Conservation (phyloP, 2,113 vertebrate species). For the Manacus vitellinus region DNA sequence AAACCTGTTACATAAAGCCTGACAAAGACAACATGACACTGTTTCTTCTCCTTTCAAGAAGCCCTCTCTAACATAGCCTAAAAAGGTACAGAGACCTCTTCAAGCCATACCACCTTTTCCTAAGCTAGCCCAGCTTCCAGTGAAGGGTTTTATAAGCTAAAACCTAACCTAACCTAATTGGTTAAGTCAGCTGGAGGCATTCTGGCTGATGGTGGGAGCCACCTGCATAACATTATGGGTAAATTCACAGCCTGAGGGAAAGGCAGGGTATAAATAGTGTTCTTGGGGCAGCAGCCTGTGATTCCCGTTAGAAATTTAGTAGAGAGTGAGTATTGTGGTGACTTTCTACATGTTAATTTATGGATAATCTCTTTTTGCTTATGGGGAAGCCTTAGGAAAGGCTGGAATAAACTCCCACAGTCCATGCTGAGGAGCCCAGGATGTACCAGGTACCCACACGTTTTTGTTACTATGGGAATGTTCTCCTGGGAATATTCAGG, state of each 20-base stretch:
- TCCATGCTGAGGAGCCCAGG: rapidly evolving
- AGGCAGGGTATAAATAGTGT: neutral
- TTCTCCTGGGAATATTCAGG: neutral
- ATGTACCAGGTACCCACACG: neutral
- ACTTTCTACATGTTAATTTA: rapidly evolving
- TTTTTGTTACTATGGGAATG: neutral
- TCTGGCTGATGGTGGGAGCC: neutral
- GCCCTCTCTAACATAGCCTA: rapidly evolving
- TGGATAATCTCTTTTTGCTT: rapidly evolving
- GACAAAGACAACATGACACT: rapidly evolving
- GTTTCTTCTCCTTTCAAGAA: rapidly evolving
- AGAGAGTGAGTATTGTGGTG: rapidly evolving
- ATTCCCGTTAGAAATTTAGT: rapidly evolving
- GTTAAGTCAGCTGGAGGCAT: neutral
- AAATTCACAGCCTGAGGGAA: neutral
- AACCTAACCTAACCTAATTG: neutral
- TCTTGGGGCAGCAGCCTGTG: rapidly evolving
- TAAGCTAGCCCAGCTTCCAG: rapidly evolving
- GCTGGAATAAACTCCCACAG: rapidly evolving
- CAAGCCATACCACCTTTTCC: rapidly evolving
- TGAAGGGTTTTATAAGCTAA: neutral
- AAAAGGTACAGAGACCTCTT: rapidly evolving
- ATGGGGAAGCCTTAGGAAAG: rapidly evolving
- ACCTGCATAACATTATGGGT: neutral
- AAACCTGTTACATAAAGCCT: rapidly evolving